phyloP scores from a whole-genome alignment of 2,113 vertebrate species.

The Saimiri boliviensis region DNA sequence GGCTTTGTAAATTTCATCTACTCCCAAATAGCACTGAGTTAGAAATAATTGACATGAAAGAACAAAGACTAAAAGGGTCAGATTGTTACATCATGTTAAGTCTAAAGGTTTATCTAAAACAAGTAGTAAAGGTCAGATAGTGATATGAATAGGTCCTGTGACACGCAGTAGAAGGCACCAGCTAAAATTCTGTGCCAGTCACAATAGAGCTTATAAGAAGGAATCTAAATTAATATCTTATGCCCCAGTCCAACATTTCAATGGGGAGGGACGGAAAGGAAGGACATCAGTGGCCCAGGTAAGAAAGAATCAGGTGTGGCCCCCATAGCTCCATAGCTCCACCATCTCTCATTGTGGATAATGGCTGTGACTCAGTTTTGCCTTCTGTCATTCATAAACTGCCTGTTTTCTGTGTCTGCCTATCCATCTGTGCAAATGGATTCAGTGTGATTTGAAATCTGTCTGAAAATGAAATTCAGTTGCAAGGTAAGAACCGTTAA shows the following conservation, averaged over 20 bases:
- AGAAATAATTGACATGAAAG: not conserved
- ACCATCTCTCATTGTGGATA: not conserved
- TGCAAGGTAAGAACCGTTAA: conserved; percentile 81
- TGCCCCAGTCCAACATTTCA: not conserved
- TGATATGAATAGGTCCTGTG: fast-evolving
- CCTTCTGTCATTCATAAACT: conserved; percentile 48
- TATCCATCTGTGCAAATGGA: conserved; percentile 76
- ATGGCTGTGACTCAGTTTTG: not conserved
- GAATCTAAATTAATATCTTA: not conserved
- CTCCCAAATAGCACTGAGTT: not conserved
- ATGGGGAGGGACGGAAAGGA: fast-evolving
- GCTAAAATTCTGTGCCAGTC: not conserved
- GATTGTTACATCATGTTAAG: not conserved
- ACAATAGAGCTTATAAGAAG: not conserved
- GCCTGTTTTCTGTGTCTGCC: conserved; percentile 45
- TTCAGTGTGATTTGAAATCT: conserved; percentile 75
- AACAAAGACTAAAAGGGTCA: not conserved
- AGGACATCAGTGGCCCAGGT: not conserved
- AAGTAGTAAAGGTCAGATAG: not conserved
- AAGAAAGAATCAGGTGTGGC: not conserved
- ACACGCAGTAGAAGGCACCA: fast-evolving
- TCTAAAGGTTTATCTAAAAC: not conserved
- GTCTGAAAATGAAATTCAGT: conserved; percentile 79
- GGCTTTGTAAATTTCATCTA: not conserved
- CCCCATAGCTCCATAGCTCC: not conserved